phyloP scores from a whole-genome alignment of 2,888 invertebrate genomes.

The Meandrusa payeni region DNA sequence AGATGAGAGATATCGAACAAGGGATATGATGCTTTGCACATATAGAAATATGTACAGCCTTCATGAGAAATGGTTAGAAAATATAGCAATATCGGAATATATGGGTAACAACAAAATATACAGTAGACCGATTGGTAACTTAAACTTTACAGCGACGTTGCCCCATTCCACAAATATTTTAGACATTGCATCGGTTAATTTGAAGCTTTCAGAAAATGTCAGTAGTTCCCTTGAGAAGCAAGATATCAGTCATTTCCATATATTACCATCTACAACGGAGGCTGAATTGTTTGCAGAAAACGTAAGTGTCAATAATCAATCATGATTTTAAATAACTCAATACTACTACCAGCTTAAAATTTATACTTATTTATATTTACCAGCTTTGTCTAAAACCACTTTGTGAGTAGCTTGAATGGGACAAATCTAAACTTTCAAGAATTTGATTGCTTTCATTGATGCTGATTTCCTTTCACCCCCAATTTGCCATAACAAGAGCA shows the following conservation, averaged over 20 bases:
- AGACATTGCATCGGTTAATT: slow-evolving; percentile 82
- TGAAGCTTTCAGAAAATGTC: slow-evolving; percentile 83
- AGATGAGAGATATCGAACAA: slow-evolving; percentile 84
- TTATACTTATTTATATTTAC: too few relatives aligned
- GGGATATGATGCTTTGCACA: slow-evolving; percentile 83
- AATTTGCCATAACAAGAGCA: too few relatives aligned
- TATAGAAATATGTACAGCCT: slow-evolving; percentile 81
- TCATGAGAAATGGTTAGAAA: slow-evolving; percentile 71
- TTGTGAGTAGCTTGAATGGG: too few relatives aligned
- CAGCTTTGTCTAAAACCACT: too few relatives aligned
- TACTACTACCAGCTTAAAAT: too few relatives aligned
- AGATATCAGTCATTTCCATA: slow-evolving; percentile 62
- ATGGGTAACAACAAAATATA: slow-evolving; percentile 55
- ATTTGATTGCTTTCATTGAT: too few relatives aligned
- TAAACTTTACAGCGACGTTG: slow-evolving; percentile 67
- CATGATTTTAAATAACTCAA: too few relatives aligned
- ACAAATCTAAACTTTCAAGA: too few relatives aligned
- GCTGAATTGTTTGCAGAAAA: slow-evolving; percentile 82
- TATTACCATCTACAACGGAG: slow-evolving; percentile 64
- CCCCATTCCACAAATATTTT: slow-evolving; percentile 82
- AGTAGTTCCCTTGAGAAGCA: slow-evolving; percentile 67
- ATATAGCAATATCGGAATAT: slow-evolving; percentile 66
- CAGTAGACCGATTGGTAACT: slow-evolving; percentile 71
- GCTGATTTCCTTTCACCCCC: too few relatives aligned
- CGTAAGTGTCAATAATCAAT: slow-evolving; percentile 52